A percentile compares a stretch with the other conserved stretches of the same genome.
These are phyloP conservation scores for Microtus richardsoni DNA, from an alignment of 2,113 vertebrate genomes.

Conservation along the genomic window DNA sequence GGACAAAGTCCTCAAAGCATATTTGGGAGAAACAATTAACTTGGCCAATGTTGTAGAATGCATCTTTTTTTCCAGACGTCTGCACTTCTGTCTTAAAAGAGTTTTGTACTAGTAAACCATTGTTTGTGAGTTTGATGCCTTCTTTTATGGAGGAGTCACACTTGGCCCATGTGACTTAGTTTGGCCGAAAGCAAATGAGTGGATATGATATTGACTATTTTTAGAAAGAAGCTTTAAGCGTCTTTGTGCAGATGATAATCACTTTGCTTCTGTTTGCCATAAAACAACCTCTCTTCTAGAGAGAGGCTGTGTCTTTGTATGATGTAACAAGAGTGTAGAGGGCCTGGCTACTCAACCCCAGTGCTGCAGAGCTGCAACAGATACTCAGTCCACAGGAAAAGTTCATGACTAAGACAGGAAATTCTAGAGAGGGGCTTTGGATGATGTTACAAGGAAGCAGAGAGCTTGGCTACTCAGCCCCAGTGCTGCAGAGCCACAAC, in stretches of 20 bases:
- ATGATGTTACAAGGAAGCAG: background rate
- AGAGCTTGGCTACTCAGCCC: too few species aligned
- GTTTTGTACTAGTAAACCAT: background rate
- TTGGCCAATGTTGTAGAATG: background rate
- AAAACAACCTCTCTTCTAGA: background rate
- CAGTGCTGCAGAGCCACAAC: background rate
- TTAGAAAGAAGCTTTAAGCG: background rate
- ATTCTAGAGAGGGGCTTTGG: too few species aligned
- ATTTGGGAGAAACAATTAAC: background rate
- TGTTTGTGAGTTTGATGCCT: background rate
- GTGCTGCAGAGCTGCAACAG: background rate
- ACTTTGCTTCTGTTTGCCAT: background rate
- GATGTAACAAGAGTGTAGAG: background rate
- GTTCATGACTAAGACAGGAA: background rate
- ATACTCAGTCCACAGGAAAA: background rate
- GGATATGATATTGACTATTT: background rate
- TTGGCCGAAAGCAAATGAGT: background rate
- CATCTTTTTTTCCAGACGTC: background rate
- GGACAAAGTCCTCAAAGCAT: background rate
- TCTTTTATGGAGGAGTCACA: background rate
- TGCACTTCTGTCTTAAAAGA: background rate
- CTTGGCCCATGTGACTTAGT: background rate
- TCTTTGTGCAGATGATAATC: background rate
- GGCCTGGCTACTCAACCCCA: accelerated
- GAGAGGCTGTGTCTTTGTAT: background rate